Percentiles rank a stretch among this genome's conserved stretches.
phyloP scores from a whole-genome alignment of 2,797 vertebrate species.

The Thripadectes ignobilis region DNA sequence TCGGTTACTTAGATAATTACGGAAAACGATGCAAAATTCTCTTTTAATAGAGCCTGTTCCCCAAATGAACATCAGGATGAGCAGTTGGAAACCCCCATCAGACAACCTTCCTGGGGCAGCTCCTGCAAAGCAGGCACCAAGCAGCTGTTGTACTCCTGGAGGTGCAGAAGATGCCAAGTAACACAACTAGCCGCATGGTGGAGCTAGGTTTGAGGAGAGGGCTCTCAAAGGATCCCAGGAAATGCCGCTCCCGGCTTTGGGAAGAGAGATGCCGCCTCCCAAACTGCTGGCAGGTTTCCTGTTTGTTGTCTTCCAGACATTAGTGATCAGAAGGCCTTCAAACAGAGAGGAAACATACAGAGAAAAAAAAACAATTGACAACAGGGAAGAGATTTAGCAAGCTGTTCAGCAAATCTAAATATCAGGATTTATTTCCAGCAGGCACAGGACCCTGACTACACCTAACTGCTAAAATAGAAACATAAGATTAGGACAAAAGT shows the following conservation, averaged over 20 bases:
- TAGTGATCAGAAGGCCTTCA: background rate
- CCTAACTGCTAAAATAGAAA: background rate
- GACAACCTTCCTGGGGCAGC: background rate
- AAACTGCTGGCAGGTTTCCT: background rate
- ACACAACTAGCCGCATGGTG: background rate
- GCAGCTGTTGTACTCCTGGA: fast-evolving
- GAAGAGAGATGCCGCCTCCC: background rate
- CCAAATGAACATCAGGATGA: background rate
- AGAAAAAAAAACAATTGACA: background rate
- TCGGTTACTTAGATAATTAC: background rate
- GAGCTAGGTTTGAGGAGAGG: background rate
- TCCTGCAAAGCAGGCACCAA: background rate
- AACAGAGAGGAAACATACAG: background rate
- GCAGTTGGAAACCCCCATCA: background rate
- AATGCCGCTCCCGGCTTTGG: background rate
- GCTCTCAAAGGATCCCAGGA: background rate
- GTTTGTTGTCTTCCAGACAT: background rate
- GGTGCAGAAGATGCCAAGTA: background rate
- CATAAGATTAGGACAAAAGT: background rate
- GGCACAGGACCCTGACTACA: background rate
- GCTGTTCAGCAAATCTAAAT: background rate
- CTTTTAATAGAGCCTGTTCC: background rate
- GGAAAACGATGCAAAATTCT: background rate
- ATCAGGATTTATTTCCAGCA: fast-evolving
- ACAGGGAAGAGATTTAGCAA: background rate